A percentile compares a stretch with the other conserved stretches of the same genome.
These are phyloP conservation scores for Pandemis heparana DNA, from an alignment of 2,888 invertebrate genomes.

Conservation along the genomic window DNA sequence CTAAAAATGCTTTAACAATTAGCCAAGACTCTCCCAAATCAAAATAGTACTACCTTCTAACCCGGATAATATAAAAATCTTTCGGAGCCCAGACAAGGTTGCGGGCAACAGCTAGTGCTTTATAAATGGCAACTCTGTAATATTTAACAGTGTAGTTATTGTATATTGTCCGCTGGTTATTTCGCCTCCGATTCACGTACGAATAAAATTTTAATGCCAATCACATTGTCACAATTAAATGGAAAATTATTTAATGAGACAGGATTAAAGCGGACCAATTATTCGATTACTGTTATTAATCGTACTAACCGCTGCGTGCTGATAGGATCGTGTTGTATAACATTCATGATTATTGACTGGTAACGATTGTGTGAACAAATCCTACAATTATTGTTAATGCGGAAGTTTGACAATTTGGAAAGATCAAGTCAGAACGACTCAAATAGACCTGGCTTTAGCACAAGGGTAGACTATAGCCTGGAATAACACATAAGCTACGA, in stretches of 20 bases:
- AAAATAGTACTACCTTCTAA: too few species aligned
- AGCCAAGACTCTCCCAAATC: too few species aligned
- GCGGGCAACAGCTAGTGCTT: too few species aligned
- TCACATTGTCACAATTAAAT: not conserved
- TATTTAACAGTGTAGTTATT: not conserved
- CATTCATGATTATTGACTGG: not conserved
- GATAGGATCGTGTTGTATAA: not conserved
- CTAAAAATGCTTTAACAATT: too few species aligned
- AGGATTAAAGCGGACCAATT: not conserved
- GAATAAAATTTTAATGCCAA: not conserved
- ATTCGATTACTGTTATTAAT: not conserved
- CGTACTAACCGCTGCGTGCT: not conserved
- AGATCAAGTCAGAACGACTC: too few species aligned
- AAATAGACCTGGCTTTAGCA: too few species aligned
- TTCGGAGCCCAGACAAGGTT: too few species aligned
- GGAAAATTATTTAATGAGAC: conserved; percentile 2
- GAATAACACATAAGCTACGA: too few species aligned
- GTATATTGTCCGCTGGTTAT: not conserved
- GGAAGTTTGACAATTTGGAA: too few species aligned
- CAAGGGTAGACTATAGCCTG: too few species aligned
- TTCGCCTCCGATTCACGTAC: not conserved
- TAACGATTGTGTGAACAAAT: not conserved
- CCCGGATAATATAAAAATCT: too few species aligned
- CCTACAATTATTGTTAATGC: not conserved
- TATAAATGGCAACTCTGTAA: not conserved